phyloP scores from a whole-genome alignment of 2,797 vertebrate species.

The Luscinia megarhynchos region DNA sequence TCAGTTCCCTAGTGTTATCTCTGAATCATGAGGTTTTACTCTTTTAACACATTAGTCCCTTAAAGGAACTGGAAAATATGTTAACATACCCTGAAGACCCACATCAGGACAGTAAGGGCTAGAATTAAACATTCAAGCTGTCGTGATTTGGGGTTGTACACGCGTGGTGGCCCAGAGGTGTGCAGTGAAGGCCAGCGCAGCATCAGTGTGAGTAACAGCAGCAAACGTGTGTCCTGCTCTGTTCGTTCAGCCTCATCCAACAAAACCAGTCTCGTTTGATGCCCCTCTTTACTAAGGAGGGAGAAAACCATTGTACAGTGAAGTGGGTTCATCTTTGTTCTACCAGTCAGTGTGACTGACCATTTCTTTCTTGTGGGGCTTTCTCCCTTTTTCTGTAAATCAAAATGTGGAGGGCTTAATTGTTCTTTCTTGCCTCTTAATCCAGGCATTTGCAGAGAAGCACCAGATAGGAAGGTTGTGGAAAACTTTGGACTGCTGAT shows the following conservation, averaged over 20 bases:
- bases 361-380: conserved; percentile 19
- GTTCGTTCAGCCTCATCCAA: neutral
- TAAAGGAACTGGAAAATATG: conserved; percentile 19
- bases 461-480: conserved; percentile 31
- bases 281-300: neutral
- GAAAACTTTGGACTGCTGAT: conserved; percentile 34
- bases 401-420: conserved; percentile 56
- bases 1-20: conserved; percentile 5
- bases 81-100: conserved; percentile 32
- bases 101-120: conserved; percentile 68
- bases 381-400: conserved; percentile 34
- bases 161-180: neutral
- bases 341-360: conserved; percentile 17
- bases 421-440: conserved; percentile 67
- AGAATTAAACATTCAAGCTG: conserved; percentile 63
- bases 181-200: neutral
- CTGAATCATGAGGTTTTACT: neutral
- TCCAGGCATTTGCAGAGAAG: conserved; percentile 56
- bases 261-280: neutral
- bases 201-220: neutral
- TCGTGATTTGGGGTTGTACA: conserved; percentile 47
- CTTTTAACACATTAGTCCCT: neutral
- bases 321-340: conserved; percentile 44
- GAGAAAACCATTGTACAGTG: neutral
- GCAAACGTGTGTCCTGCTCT: conserved; percentile 11